Evolutionary conservation across 2,113 vertebrate species (phyloP), one percentile per base, ranked within the genome.

Genomic region (Carlito syrichta): DNA sequence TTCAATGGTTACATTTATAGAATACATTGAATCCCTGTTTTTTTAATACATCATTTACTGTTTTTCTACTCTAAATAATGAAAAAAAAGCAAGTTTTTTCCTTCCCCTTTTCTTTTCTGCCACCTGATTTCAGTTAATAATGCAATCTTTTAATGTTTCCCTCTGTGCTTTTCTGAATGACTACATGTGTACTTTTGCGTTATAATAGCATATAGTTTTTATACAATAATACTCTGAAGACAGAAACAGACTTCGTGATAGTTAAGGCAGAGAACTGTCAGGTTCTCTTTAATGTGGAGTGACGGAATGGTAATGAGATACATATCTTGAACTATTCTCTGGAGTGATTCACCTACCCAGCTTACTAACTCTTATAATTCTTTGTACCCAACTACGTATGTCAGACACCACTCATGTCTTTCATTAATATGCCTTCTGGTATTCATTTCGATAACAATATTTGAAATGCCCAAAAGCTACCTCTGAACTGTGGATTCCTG

Each of bases 21-120:
- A 89, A 38, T 38, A 38, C 13, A 32, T 43, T 30, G 32, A 66
- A 48, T 87, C 25, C 7, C 27, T 89, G 40, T 17, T 66, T 95
- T 92, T 48, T 38, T 32, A 62, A 23, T 54, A 66, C 11, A 62
- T 69, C 5, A 30, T 2, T 83, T 60, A 83, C n/a, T 78, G 22
- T 30, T 84, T 92, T 78, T 78, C 60, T 84, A 63, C 32, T 77
- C 52, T 56, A 71, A 73, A 27, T 43, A 58, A 45, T 43, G 45
- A 27, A 43, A 82, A n/a, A 45, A 22, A 27, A 35, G 20, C 48
- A 56, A 20, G 79, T 78, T 27, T 73, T 32, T 78, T 63, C 4
- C 32, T 85, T 66, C 1, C 9, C 43, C 5, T 81, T 77, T 66
- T 88, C 56, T 81, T 38, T 50, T 69, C 84, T 92, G 6, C 32